phyloP scores from a whole-genome alignment of 2,888 invertebrate species.

The Crossocerus cetratus region DNA sequence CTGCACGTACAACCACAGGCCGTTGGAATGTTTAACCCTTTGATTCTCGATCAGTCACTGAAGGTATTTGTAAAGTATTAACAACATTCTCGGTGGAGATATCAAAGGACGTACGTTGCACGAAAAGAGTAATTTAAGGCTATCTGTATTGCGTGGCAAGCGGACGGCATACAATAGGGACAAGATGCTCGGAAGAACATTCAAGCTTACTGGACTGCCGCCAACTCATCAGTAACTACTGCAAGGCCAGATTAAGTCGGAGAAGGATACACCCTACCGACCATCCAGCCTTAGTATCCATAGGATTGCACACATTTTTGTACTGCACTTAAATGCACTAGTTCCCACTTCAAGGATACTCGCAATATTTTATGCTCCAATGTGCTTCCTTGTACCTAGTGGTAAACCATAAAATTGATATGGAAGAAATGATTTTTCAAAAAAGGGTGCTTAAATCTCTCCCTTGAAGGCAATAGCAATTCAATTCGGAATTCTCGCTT shows the following conservation, averaged over 20 bases:
- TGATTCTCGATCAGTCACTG: neutral
- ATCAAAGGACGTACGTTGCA: no score
- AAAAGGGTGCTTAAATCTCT: no score
- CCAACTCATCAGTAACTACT: conserved; percentile 67
- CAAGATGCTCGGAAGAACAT: conserved; percentile 61
- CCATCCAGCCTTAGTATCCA: no score
- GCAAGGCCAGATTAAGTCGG: neutral
- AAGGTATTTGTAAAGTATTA: conserved; percentile 10
- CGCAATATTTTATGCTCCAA: no score
- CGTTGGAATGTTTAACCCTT: no score
- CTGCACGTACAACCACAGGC: no score
- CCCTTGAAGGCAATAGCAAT: neutral
- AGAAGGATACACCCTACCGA: conserved; percentile 38
- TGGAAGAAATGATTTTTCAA: no score
- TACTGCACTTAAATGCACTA: no score
- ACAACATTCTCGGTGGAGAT: conserved; percentile 2
- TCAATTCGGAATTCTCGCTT: neutral
- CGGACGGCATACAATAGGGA: conserved; percentile 55
- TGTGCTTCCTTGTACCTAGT: no score
- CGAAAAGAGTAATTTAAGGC: conserved; percentile 59
- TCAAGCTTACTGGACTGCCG: conserved; percentile 58
- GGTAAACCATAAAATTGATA: no score
- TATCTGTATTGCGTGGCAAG: conserved; percentile 59
- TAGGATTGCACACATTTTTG: no score
- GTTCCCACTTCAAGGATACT: no score